phyloP scores from a whole-genome alignment of 1,140 invertebrate species.

The Rhyacophila brunnea region DNA sequence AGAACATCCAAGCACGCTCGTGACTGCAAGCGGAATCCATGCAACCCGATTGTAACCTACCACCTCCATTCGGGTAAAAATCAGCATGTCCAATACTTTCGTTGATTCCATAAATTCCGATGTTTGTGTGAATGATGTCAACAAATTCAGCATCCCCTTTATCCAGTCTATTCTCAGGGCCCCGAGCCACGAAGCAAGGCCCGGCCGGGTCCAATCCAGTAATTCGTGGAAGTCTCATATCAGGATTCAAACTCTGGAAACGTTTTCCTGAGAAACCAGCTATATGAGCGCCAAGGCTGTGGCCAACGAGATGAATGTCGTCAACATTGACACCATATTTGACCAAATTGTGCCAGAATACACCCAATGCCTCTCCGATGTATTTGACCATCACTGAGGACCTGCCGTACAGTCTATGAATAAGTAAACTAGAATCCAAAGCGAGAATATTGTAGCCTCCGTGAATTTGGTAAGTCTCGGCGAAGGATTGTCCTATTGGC shows the following conservation, averaged over 20 bases:
- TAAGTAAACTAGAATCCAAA: conserved; percentile 23
- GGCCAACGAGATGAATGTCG: conserved; percentile 57
- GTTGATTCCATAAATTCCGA: conserved; percentile 54
- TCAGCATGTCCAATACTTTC: conserved; percentile 58
- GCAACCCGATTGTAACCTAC: conserved; percentile 61
- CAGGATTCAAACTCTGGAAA: conserved; percentile 43
- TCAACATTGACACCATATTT: conserved; percentile 1
- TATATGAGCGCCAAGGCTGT: conserved; percentile 83
- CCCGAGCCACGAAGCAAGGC: conserved; percentile 61
- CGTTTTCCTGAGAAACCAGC: conserved; percentile 70
- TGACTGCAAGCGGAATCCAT: conserved; percentile 61
- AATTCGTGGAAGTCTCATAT: conserved; percentile 57
- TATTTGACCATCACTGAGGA: conserved; percentile 21
- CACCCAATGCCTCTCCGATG: conserved; percentile 23
- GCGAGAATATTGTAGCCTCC: conserved; percentile 36
- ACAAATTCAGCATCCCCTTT: conserved; percentile 67
- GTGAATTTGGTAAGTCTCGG: conserved; percentile 37
- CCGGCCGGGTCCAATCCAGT: conserved; percentile 72
- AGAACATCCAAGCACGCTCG: conserved; percentile 58
- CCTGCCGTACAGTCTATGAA: conserved; percentile 10
- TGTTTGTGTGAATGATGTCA: conserved; percentile 71
- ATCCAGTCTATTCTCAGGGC: conserved; percentile 57
- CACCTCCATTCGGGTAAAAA: conserved; percentile 66
- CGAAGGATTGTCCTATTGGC: conserved; percentile 39
- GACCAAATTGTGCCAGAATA: conserved; percentile 9